A percentile compares a stretch with the other conserved stretches of the same genome.
Conservation (phyloP, 2,797 vertebrate genomes). For the Odontamblyopus rebecca region DNA sequence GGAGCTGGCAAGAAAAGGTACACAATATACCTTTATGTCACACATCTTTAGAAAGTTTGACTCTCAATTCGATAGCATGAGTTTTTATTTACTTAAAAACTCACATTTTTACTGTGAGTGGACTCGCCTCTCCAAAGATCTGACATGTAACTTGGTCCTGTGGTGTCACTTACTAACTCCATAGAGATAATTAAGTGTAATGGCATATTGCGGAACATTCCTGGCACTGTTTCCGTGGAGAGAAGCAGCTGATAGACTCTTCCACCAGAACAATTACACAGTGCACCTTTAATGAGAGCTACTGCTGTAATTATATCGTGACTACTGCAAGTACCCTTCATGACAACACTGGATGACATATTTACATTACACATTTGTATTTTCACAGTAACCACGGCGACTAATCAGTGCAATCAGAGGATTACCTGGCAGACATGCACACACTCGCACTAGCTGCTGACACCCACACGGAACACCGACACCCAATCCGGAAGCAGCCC, state of each 20-base stretch:
- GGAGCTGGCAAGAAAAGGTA: background rate
- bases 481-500: conserved; percentile 44
- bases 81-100: too few species aligned
- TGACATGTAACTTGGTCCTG: too few species aligned
- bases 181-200: too few species aligned
- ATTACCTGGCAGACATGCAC: conserved; percentile 13
- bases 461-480: conserved; percentile 19
- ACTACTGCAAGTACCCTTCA: background rate
- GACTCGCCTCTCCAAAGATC: too few species aligned
- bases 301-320: background rate
- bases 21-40: background rate
- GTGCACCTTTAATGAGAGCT: background rate
- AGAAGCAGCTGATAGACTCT: too few species aligned
- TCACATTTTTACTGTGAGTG: too few species aligned
- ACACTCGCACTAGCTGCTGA: background rate
- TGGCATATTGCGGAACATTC: too few species aligned
- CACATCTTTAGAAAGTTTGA: background rate
- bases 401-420: conserved; percentile 19
- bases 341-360: background rate
- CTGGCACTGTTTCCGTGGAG: too few species aligned
- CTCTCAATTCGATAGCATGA: too few species aligned
- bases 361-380: conserved; percentile 4
- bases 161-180: too few species aligned
- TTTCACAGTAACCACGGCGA: background rate
- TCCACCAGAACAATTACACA: background rate